Evolutionary conservation across 2,113 vertebrate genomes (phyloP), one percentile per base, ranked within the genome.

Genomic region (Columbina picui): DNA sequence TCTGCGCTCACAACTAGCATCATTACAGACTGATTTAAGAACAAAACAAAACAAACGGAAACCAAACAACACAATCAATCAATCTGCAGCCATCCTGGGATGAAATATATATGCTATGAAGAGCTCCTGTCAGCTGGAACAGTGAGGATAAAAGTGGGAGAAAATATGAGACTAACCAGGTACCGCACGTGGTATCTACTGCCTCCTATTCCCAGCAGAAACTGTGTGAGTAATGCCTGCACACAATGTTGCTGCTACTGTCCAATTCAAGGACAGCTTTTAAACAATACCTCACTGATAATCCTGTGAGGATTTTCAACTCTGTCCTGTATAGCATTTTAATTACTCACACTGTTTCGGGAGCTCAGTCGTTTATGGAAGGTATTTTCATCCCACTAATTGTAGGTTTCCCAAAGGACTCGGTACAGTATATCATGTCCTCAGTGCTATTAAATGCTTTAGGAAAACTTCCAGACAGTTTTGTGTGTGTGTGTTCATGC

Each of bases 281-380:
- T 69, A 89, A 92, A 96, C 93, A 96, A 90, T 84, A 43, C 32
- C 73, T 87, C 53, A 30, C 65, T 80, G 91, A 92, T 96, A 96
- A 97, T 97, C 95, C 95, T 70, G 49, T n/a, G 56, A 85, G 91
- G 91, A 96, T 97, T 95, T 94, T 91, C 91, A 81, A 64, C 77
- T 95, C 80, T 83, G 71, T 81, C 86, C 83, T 85, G 73, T 78
- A 60, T 53, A 93, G 78, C 65, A 91, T 84, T 82, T 89, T 93
- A 95, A 97, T 96, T 95, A 73, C 77, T 89, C 19, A 1, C 70
- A 43, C 43, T 73, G 71, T 89, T 96, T 93, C 91, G 89, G 45
- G 39, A 94, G 75, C 88, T 93, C 89, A 95, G 68, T 93, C 80
- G 80, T 89, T 96, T 92, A 95, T 3, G 16, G 85, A 83, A 89